phyloP scores from a whole-genome alignment of 1,140 invertebrate species.

The Drosophila biarmipes region DNA sequence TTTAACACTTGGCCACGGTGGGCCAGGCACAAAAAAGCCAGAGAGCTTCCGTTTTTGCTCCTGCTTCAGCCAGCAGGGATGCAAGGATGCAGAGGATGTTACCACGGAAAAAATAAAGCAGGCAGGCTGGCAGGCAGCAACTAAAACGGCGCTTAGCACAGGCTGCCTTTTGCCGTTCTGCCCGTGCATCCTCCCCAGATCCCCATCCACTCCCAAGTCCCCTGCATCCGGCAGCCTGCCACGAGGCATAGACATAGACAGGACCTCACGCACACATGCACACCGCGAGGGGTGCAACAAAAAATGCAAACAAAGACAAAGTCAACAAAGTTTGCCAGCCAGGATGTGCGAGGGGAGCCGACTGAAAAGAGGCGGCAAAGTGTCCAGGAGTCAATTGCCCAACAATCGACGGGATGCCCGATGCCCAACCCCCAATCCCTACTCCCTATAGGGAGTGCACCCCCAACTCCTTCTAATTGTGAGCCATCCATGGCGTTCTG shows the following conservation, averaged over 20 bases:
- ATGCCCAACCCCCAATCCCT: not conserved
- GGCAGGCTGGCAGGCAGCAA: constrained; percentile 6
- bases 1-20: constrained; percentile 59
- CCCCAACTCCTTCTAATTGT: constrained; percentile 18
- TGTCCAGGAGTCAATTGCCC: constrained; percentile 62
- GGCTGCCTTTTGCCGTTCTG: constrained; percentile 6
- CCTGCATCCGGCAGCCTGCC: constrained; percentile 9
- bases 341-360: not conserved
- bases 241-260: constrained; percentile 48
- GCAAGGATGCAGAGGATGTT: constrained; percentile 9
- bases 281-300: constrained; percentile 26
- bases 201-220: no score
- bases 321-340: constrained; percentile 65
- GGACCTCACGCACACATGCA: constrained; percentile 4
- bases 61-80: constrained; percentile 2
- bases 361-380: constrained; percentile 2
- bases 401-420: constrained; percentile 36
- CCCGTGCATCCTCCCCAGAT: not conserved
- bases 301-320: constrained; percentile 71
- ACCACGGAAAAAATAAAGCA: constrained; percentile 31
- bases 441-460: constrained; percentile 3
- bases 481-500: constrained; percentile 1
- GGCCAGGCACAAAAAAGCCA: not conserved
- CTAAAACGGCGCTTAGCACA: constrained; percentile 74
- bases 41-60: constrained; percentile 4